A percentile compares a stretch with the other conserved stretches of the same genome.
phyloP scores from a whole-genome alignment of 2,888 invertebrate species.

The Prosopocoilus inquinatus region DNA sequence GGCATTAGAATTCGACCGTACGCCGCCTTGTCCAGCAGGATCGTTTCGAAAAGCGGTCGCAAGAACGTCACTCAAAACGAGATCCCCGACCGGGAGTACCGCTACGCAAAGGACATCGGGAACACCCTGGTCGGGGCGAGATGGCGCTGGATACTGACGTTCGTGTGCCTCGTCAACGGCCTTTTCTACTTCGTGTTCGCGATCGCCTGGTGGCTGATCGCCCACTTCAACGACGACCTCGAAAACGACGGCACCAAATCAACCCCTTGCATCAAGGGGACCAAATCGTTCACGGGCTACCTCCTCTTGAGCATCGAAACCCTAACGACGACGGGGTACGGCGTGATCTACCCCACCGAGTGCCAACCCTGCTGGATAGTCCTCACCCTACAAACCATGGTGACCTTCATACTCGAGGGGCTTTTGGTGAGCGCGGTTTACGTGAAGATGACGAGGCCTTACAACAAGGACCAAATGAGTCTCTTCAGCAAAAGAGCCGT shows the following conservation, averaged over 20 bases:
- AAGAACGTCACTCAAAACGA: slow-evolving; percentile 27
- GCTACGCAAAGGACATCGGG: slow-evolving; percentile 55
- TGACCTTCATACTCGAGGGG: slow-evolving; percentile 41
- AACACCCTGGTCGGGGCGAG: slow-evolving; percentile 67
- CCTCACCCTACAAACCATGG: slow-evolving; percentile 34
- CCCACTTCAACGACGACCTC: slow-evolving; percentile 12
- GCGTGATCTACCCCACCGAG: slow-evolving; percentile 39
- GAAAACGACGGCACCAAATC: slow-evolving; percentile 9
- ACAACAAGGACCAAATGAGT: slow-evolving; percentile 41
- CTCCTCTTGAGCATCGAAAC: slow-evolving; percentile 42
- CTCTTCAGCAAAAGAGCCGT: slow-evolving; percentile 72
- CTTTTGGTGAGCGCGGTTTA: slow-evolving; percentile 55
- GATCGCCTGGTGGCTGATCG: slow-evolving; percentile 25
- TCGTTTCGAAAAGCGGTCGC: slow-evolving; percentile 50
- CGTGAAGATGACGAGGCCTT: slow-evolving; percentile 65
- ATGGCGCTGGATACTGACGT: slow-evolving; percentile 69
- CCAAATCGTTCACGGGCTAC: slow-evolving; percentile 38
- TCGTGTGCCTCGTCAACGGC: slow-evolving; percentile 36
- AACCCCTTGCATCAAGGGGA: slow-evolving; percentile 35
- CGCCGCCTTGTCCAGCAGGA: slow-evolving; percentile 37
- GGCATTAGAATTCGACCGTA: too few species aligned
- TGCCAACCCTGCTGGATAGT: slow-evolving; percentile 34
- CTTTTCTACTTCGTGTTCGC: slow-evolving; percentile 25
- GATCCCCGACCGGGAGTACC: slow-evolving; percentile 33
- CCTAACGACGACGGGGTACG: slow-evolving; percentile 42